Evolutionary conservation across 2,888 invertebrate genomes (phyloP).

Genomic region (Hirtodrosophila confusa): DNA sequence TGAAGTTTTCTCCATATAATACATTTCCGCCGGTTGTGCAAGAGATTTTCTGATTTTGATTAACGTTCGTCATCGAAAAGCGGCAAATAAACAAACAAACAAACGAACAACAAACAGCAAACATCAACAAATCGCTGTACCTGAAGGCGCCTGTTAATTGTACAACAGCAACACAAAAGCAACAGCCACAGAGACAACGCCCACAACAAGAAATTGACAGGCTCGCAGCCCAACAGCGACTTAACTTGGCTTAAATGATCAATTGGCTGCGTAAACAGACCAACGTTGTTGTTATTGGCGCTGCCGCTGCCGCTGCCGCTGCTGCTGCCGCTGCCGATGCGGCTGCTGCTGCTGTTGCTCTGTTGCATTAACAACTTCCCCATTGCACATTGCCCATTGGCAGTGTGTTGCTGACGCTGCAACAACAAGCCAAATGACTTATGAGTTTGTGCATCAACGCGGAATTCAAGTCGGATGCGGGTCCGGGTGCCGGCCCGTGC

Average conservation of each 20-base stretch:
- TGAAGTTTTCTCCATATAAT: slow-evolving; percentile 35
- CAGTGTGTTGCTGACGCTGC: slow-evolving; percentile 30
- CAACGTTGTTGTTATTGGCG: slow-evolving; percentile 32
- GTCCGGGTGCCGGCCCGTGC: slow-evolving; percentile 34
- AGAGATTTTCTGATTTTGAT: slow-evolving; percentile 62
- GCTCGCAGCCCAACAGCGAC: slow-evolving; percentile 41
- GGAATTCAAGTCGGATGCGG: slow-evolving; percentile 64
- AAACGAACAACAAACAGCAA: slow-evolving; percentile 7
- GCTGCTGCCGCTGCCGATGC: slow-evolving; percentile 29
- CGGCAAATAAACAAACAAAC: slow-evolving; percentile 41
- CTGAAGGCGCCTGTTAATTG: slow-evolving; percentile 67
- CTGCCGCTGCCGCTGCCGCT: slow-evolving; percentile 19
- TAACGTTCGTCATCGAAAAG: slow-evolving; percentile 53
- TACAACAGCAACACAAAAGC: slow-evolving; percentile 40
- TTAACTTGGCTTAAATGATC: slow-evolving; percentile 76
- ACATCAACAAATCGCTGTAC: slow-evolving; percentile 38
- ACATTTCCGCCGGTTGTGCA: slow-evolving; percentile 56
- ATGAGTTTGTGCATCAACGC: slow-evolving; percentile 74
- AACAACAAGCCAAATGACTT: slow-evolving; percentile 65
- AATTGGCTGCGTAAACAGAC: slow-evolving; percentile 70
- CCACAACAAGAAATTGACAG: slow-evolving; percentile 68
- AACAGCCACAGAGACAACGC: slow-evolving; percentile 50
- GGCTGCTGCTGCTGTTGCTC: too few species aligned
- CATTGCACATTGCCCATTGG: slow-evolving; percentile 50
- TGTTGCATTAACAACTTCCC: slow-evolving; percentile 78